Conservation (phyloP, 2,888 invertebrate genomes). For the Entomobrya multifasciata region DNA sequence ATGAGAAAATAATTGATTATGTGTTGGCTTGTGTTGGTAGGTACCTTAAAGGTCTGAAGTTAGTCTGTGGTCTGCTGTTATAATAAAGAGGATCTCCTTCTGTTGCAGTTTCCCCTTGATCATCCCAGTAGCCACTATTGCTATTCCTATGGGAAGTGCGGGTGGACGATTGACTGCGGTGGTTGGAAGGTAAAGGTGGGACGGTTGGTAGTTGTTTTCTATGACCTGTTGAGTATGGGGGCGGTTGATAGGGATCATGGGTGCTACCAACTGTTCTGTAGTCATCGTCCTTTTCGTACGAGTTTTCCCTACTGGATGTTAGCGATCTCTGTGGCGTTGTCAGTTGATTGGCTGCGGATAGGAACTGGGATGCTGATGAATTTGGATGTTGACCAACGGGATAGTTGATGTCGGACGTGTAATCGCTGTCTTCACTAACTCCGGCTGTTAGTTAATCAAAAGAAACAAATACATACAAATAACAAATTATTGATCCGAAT, state of each 20-base stretch:
- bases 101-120: conserved; percentile 80
- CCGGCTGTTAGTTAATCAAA: conserved; percentile 85
- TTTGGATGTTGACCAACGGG: conserved; percentile 94
- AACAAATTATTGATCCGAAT: no score
- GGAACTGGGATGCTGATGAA: conserved; percentile 94
- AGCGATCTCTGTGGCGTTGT: conserved; percentile 89
- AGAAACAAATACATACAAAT: conserved; percentile 59
- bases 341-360: conserved; percentile 89
- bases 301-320: conserved; percentile 90
- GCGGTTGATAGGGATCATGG: conserved; percentile 67
- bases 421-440: conserved; percentile 98
- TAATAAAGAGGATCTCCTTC: conserved; percentile 88
- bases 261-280: conserved; percentile 71
- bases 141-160: conserved; percentile 54
- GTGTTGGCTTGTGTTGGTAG: no score
- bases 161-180: conserved; percentile 64
- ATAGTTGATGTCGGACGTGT: conserved; percentile 97
- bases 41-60: conserved; percentile 84
- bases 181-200: conserved; percentile 70
- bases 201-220: conserved; percentile 75
- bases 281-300: conserved; percentile 90
- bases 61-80: conserved; percentile 89
- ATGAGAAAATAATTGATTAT: neutral
- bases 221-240: conserved; percentile 69
- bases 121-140: conserved; percentile 75